Conservation (phyloP, 2,113 vertebrate species). For the Cottus gobio region DNA sequence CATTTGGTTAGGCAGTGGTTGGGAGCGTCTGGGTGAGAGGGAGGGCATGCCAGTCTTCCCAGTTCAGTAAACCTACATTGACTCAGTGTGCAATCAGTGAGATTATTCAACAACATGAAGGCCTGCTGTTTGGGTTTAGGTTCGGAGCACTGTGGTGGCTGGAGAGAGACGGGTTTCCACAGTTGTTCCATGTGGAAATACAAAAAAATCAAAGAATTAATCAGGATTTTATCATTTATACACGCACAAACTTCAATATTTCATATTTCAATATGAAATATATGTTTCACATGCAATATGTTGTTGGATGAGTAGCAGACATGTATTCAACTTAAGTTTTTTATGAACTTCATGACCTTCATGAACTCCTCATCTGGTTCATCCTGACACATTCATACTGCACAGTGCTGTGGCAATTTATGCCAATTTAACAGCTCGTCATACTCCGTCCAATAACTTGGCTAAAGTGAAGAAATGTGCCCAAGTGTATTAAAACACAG, state of each 20-base stretch:
- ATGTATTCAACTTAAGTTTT: not conserved
- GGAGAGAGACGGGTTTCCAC: conserved; percentile 12
- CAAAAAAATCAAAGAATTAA: not conserved
- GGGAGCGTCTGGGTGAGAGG: conserved; percentile 71
- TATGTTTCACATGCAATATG: not conserved
- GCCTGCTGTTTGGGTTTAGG: conserved; percentile 55
- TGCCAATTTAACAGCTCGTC: conserved; percentile 29
- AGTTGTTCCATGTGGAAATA: conserved; percentile 40
- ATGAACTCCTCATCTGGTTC: conserved; percentile 21
- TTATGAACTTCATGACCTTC: conserved; percentile 2
- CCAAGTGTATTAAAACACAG: conserved; percentile 71
- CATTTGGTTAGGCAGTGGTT: conserved; percentile 71
- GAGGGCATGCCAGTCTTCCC: conserved; percentile 70
- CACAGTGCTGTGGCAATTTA: conserved; percentile 4
- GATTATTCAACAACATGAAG: conserved; percentile 58
- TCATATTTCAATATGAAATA: conserved; percentile 17
- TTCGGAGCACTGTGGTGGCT: conserved; percentile 27
- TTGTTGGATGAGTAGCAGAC: not conserved
- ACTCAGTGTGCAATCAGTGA: conserved; percentile 60
- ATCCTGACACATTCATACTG: not conserved
- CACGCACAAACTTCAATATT: conserved; percentile 1
- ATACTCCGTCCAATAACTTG: conserved; percentile 53
- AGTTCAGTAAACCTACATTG: conserved; percentile 68
- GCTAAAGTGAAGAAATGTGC: conserved; percentile 59
- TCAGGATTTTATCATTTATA: conserved; percentile 17